phyloP scores from a whole-genome alignment of 2,113 vertebrate genomes.

The Tupaia chinensis region DNA sequence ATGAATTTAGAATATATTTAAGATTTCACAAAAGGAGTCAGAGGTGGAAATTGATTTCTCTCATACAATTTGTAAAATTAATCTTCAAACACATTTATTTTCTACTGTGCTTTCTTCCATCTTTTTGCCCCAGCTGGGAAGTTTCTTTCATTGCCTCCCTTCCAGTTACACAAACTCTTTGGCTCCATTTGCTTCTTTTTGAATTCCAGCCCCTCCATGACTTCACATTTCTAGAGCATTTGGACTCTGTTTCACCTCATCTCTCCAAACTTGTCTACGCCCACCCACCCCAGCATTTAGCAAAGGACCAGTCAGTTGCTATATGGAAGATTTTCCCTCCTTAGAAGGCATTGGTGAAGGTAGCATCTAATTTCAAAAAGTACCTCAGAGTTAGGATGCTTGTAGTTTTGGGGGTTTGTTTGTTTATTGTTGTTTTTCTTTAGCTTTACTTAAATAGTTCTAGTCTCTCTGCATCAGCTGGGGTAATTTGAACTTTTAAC shows the following conservation, averaged over 20 bases:
- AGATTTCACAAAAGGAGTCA: too few species aligned
- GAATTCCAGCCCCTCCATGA: too few species aligned
- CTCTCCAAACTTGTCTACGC: neutral
- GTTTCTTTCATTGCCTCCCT: too few species aligned
- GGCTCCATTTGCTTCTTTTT: too few species aligned
- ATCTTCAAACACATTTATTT: too few species aligned
- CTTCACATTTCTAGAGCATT: neutral
- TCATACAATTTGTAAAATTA: too few species aligned
- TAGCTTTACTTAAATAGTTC: neutral
- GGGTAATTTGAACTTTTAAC: neutral
- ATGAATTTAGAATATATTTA: too few species aligned
- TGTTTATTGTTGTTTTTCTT: neutral
- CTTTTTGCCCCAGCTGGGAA: too few species aligned
- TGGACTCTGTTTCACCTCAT: rapidly evolving
- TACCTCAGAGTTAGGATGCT: neutral
- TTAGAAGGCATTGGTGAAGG: neutral
- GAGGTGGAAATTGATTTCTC: too few species aligned
- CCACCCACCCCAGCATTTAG: neutral
- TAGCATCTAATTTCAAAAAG: neutral
- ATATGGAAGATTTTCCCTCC: neutral
- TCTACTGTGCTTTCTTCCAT: too few species aligned
- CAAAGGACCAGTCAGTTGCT: neutral
- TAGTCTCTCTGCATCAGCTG: neutral
- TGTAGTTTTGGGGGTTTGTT: too few species aligned
- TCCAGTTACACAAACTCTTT: too few species aligned